A percentile compares a stretch with the other conserved stretches of the same genome.
These are phyloP conservation scores for Eristalis pertinax DNA, from an alignment of 2,888 invertebrate species.

Conservation along the genomic window DNA sequence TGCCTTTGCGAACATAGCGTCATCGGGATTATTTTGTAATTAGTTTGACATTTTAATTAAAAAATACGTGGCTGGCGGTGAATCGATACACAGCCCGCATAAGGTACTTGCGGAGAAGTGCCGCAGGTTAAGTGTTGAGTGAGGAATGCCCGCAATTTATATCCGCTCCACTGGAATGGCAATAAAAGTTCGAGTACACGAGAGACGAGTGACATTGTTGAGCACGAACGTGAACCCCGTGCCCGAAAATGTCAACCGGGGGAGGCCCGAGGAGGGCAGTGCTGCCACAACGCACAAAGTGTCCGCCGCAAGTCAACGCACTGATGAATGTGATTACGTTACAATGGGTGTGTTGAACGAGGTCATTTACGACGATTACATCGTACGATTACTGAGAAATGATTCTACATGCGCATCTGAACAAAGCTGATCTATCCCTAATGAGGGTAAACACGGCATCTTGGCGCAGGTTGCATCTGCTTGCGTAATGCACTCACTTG, in stretches of 20 bases:
- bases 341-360: slow-evolving; percentile 2
- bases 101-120: slow-evolving; percentile 12
- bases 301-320: background rate
- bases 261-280: background rate
- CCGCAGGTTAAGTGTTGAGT: slow-evolving; percentile 3
- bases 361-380: background rate
- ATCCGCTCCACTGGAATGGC: slow-evolving; percentile 8
- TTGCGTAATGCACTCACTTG: background rate
- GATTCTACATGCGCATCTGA: background rate
- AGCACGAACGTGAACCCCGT: background rate
- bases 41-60: background rate
- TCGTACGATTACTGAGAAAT: background rate
- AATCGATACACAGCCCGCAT: background rate
- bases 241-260: background rate
- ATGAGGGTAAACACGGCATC: slow-evolving; percentile 11
- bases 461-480: background rate
- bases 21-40: background rate
- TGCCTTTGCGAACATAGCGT: background rate
- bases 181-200: slow-evolving; percentile 6
- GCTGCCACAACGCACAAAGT: background rate
- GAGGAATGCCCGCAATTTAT: slow-evolving; percentile 18
- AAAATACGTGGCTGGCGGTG: background rate
- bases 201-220: background rate
- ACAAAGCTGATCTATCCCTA: slow-evolving; percentile 8
- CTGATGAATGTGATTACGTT: background rate